Conservation (phyloP, 1,140 invertebrate genomes). For the Drosophila auraria region DNA sequence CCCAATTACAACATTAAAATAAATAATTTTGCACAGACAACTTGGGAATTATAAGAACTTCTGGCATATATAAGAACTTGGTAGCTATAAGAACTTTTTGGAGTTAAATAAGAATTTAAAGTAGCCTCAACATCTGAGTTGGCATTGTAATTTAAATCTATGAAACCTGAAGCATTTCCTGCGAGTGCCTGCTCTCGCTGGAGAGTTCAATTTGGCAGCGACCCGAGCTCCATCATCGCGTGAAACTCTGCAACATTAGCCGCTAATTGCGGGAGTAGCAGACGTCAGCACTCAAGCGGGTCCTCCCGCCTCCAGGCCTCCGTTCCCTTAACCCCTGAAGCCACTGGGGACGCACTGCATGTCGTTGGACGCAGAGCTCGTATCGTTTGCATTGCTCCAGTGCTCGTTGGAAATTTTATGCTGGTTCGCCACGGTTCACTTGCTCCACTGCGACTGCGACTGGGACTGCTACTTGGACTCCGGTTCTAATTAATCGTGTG, state of each 20-base stretch:
- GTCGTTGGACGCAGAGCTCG: slow-evolving; percentile 12
- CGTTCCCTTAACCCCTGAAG: too few species aligned
- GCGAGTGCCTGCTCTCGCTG: not conserved
- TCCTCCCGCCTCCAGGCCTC: slow-evolving; percentile 2
- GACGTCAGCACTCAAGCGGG: slow-evolving; percentile 39
- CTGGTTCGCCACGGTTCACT: slow-evolving; percentile 57
- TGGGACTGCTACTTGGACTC: not conserved
- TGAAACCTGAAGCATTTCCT: not conserved
- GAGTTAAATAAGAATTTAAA: not conserved
- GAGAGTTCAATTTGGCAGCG: slow-evolving; percentile 40
- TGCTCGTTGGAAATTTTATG: slow-evolving; percentile 46
- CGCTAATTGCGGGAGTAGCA: slow-evolving; percentile 59
- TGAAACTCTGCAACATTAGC: slow-evolving; percentile 59
- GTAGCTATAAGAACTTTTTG: not conserved
- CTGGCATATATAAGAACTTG: not conserved
- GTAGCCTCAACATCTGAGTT: too few species aligned
- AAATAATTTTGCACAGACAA: too few species aligned
- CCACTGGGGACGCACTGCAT: not conserved
- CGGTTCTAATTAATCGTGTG: slow-evolving; percentile 71
- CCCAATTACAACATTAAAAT: too few species aligned
- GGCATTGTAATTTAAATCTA: not conserved
- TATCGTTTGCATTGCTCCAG: slow-evolving; percentile 46
- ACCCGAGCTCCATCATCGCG: slow-evolving; percentile 39
- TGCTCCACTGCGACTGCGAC: slow-evolving; percentile 11
- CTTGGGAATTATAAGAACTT: too few species aligned